Evolutionary conservation across 1,140 invertebrate genomes (phyloP), one percentile per base, ranked within the genome.

Genomic region (Nebria ingens): DNA sequence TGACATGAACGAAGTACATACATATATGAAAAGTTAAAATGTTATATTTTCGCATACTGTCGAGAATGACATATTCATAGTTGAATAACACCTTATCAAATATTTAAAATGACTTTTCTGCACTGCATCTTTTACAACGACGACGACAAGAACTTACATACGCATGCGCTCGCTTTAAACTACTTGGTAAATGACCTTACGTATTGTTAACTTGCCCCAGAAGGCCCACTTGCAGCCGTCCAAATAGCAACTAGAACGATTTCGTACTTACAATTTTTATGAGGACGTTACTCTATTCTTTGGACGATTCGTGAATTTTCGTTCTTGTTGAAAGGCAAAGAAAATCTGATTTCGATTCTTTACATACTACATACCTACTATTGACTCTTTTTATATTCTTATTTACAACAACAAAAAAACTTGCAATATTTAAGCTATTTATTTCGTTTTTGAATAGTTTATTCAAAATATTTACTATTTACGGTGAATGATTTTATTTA

Each of bases 191-290:
- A 34, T 34, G 25, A n/a, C 25, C 25, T 34, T 34, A n/a, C 25
- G 25, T 9, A 34, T 34, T 34, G 25, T n/a, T n/a, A n/a, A n/a
- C 25, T 34, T 34, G 25, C 25, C n/a, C 6, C 25, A n/a, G 25
- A 34, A 34, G 6, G 6, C n/a, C 25, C 25, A 34, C 25, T 9
- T 34, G 25, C 25, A 34, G n/a, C 25, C 6, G n/a, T 34, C 6
- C 25, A 9, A 34, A n/a, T n/a, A n/a, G 40, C 6, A 45, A 45
- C 9, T n/a, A n/a, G n/a, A n/a, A n/a, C n/a, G n/a, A n/a, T n/a
- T n/a, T n/a, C n/a, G n/a, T 45, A 45, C 40, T 17, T 45, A 17
- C 40, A 45, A 45, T 45, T 45, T 45, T 45, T 17, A 45, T 11
- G 40, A 45, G 40, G 9, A 45, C 40, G 40, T 45, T 45, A 4